Base-by-base conservation (phyloP, 2,888 invertebrate genomes). In the Entomobrya proxima region DNA sequence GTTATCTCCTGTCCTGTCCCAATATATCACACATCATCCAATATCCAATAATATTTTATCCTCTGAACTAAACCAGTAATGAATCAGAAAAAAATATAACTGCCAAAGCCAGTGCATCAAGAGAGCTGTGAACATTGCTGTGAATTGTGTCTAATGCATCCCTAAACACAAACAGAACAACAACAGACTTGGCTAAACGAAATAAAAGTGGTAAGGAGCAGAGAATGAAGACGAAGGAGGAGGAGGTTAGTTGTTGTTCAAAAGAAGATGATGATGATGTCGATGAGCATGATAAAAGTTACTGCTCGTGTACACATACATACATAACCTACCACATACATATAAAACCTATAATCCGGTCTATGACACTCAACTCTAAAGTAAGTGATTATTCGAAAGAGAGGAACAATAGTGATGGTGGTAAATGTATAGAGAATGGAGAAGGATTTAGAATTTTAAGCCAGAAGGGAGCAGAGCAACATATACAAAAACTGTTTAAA, bases 231-330 rank as follows among this genome's bases (percentile, higher is more conserved):
- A n/a, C n/a, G n/a, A n/a, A n/a, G n/a, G 40, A 40, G 21, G 40
- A 40, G 67, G 67, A 37, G 18, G 67, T 13, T 13, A 11, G n/a
- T n/a, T n/a, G n/a, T n/a, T n/a, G n/a, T n/a, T n/a, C n/a, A n/a
- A n/a, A n/a, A n/a, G n/a, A n/a, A n/a, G n/a, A n/a, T 7, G 44
- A 13, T 18, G 35, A 37, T 67, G 35, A 13, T n/a, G 50, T 15
- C 44, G 72, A 47, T 47, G 72, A 72, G 27, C 47, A 72, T 50
- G 50, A 72, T 47, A 47, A 72, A 47, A 72, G 47, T 47, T 47
- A 40, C 30, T 77, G 77, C 77, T 77, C 77, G 77, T 77, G 77
- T 77, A 77, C 44, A 77, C 77, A 61, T 77, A 77, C 44, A 77
- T 77, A 44, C 77, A 77, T 77, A 77, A 75, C 75, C 50, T 44